Percentiles rank a stretch among this genome's conserved stretches.
phyloP scores from a whole-genome alignment of 1,140 invertebrate genomes.

The Pseudomyrmex gracilis region DNA sequence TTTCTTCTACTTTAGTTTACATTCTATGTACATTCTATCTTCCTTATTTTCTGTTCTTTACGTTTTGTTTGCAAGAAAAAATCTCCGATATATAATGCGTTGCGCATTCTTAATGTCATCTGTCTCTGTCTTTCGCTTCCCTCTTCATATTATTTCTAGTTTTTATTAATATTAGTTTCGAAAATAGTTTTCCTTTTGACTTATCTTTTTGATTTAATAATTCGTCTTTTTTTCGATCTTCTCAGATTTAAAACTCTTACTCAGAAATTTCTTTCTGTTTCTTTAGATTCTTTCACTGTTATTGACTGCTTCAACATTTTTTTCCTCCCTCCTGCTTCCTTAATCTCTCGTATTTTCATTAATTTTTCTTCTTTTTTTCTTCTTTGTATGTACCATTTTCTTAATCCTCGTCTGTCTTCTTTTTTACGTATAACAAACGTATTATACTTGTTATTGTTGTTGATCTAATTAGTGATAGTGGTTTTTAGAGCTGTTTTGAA shows the following conservation, averaged over 20 bases:
- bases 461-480: constrained; percentile 39
- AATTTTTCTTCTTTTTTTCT: background rate
- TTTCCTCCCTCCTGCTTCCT: background rate
- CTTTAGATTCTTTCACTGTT: background rate
- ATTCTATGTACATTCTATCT: too few species aligned
- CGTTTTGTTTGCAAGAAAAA: too few species aligned
- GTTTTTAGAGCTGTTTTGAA: constrained; percentile 45
- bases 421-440: background rate
- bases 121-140: background rate
- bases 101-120: background rate
- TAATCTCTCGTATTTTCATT: background rate
- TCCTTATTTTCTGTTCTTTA: too few species aligned
- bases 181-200: background rate
- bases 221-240: too few species aligned
- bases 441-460: background rate
- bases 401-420: background rate
- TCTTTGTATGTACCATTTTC: background rate
- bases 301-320: background rate
- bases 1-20: too few species aligned
- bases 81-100: constrained; percentile 8
- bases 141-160: background rate
- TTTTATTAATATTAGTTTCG: background rate
- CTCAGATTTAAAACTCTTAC: background rate
- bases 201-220: background rate
- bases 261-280: background rate